Evolutionary conservation across 2,888 invertebrate species (phyloP), one percentile per base, ranked within the genome.

Genomic region (Amblyjoppa fuscipennis): DNA sequence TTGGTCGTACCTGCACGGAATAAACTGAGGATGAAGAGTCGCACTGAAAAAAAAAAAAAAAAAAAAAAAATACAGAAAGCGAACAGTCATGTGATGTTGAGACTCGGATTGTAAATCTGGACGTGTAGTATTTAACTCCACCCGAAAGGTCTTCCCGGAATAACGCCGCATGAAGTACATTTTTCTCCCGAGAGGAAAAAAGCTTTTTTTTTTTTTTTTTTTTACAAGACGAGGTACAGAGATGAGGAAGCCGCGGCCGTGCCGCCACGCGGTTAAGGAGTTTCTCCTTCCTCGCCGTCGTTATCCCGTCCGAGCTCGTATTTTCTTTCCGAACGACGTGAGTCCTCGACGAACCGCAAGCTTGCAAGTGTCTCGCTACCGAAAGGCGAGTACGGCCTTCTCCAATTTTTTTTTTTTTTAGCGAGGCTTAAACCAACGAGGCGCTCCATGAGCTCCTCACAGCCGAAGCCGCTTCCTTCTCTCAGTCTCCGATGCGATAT

Each of bases 101-200:
- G 56, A 73, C 68, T 76, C 64, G 81, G 20, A 76, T 81, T 68
- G 73, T 81, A 45, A 77, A 73, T 70, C 68, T 38, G 61, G 38
- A 53, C 70, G 45, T 34, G 71, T 45, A 41, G 81, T 61, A 61
- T 81, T 81, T 61, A 61, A 68, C 13, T 13, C 45, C 38, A 66
- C 68, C n/a, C 20, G 45, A 59, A 68, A 56, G 74, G 41, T 64
- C 34, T 64, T 56, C 16, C n/a, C 31, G 56, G 16, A 76, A 76
- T 45, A 34, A 75, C n/a, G 9, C 51, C 11, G 5, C 25, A 7
- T 53, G 45, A 70, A 79, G 61, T 53, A 75, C 51, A 53, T 78
- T 16, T 78, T 25, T 34, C 61, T 70, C 20, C 20, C 13, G 68
- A 16, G 56, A 25, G 59, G 25, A 6, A 59, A 59, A 25, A 59